Evolutionary conservation across 2,888 invertebrate species (phyloP).

Genomic region (Dioctria rufipes): DNA sequence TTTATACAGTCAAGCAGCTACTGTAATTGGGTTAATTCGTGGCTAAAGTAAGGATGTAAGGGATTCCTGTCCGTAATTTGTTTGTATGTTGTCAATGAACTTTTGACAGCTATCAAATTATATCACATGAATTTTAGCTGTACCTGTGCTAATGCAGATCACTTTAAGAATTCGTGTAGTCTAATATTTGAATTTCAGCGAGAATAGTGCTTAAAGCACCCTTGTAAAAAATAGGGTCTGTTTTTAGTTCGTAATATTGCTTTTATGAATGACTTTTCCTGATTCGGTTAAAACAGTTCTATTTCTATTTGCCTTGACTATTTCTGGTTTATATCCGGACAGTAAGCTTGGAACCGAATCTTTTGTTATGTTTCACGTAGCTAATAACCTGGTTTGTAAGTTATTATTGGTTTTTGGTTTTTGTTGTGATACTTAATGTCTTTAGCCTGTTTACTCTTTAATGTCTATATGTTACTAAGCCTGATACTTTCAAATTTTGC

Average conservation of each 20-base stretch:
- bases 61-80: not conserved
- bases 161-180: slow-evolving; percentile 51
- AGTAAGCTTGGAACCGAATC: no score
- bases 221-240: slow-evolving; percentile 1
- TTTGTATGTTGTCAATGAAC: not conserved
- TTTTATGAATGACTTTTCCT: slow-evolving; percentile 55
- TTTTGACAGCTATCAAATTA: not conserved
- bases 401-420: no score
- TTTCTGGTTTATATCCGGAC: slow-evolving; percentile 51
- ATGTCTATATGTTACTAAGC: not conserved
- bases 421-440: no score
- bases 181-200: slow-evolving; percentile 43
- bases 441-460: no score
- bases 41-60: no score
- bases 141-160: not conserved
- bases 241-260: slow-evolving; percentile 47
- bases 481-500: not conserved
- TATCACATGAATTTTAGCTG: not conserved
- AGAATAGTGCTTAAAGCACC: not conserved
- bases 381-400: no score
- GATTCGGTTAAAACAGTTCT: slow-evolving; percentile 50
- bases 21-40: not conserved
- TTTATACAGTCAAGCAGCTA: not conserved
- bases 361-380: no score
- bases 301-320: no score